Base-by-base conservation (phyloP, 1,140 invertebrate species). In the Drosophila rhopaloa region DNA sequence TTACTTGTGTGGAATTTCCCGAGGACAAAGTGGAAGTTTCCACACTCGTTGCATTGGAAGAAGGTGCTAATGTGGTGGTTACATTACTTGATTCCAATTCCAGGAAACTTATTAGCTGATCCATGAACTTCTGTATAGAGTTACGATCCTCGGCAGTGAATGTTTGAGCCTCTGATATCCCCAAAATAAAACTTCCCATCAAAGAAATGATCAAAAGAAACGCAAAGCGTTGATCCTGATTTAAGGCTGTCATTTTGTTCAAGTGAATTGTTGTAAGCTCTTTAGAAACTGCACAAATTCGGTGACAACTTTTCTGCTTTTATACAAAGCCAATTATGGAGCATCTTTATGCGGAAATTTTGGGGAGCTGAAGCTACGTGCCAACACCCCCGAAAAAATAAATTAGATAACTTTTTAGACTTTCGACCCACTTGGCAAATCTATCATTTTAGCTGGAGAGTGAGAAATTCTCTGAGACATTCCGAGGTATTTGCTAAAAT, bases 61-160 rank as follows among this genome's bases (percentile, higher is more conserved):
- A 37, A 0, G 53, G 54, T 4, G 10, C 44, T 29, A 56, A 46
- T 9, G 77, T 72, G 14, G 32, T 86, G 1, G 27, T 53, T 10
- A 14, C n/a, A 41, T 73, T 78, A 3, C 65, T 63, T 6, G 65
- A 11, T 32, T 86, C 82, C 51, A 57, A 10, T 32, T 86, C 82
- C 27, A 86, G 27, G 14, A 88, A 86, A 47, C 79, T 86, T 8
- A 86, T 46, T 14, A 86, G 40, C 0, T 81, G 71, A 50, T 79
- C 68, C 75, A 86, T 81, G 7, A 86, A 86, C 35, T 86, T 86
- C 0, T 79, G 35, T 35, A 86, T 75, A 6, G 82, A 81, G 0
- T 47, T 48, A 13, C 82, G 83, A 76, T 86, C 82, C 47, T 82
- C 79, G 0, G 29, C 5, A 7, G 65, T 82, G 13, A 86, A 79